phyloP scores from a whole-genome alignment of 2,113 vertebrate species.

The Ovis canadensis region DNA sequence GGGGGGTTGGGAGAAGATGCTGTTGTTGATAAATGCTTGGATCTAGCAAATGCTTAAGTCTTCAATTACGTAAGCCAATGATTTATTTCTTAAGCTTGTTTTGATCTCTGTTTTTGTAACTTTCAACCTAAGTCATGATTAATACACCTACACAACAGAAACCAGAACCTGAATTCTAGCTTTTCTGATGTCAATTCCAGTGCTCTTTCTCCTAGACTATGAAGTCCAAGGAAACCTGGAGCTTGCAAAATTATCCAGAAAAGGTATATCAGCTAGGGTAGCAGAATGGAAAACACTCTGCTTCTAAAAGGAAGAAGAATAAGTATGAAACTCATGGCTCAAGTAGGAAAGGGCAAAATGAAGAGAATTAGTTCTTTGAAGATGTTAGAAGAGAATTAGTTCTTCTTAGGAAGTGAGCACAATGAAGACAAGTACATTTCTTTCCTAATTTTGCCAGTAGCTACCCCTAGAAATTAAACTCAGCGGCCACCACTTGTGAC shows the following conservation, averaged over 20 bases:
- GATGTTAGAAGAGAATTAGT: background rate
- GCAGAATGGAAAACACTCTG: background rate
- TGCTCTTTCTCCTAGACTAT: background rate
- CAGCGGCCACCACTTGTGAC: slow-evolving; percentile 7
- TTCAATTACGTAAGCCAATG: background rate
- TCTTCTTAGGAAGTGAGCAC: background rate
- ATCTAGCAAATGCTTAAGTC: background rate
- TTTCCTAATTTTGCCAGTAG: background rate
- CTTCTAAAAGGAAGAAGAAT: background rate
- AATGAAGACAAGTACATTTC: background rate
- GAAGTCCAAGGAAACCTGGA: background rate
- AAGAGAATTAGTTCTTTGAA: background rate
- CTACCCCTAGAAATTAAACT: background rate
- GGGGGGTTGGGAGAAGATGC: background rate
- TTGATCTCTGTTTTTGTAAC: background rate
- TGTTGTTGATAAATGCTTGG: background rate
- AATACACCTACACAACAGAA: background rate
- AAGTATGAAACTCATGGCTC: background rate
- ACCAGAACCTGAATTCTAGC: background rate
- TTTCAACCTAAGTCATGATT: background rate
- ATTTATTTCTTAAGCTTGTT: background rate
- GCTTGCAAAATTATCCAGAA: background rate
- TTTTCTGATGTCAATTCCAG: background rate
- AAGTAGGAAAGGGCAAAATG: background rate
- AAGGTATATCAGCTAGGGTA: background rate